Percentiles rank a stretch among this genome's conserved stretches.
These are phyloP conservation scores for Melinaea menophilus DNA, from an alignment of 2,888 invertebrate species.

Conservation along the genomic window DNA sequence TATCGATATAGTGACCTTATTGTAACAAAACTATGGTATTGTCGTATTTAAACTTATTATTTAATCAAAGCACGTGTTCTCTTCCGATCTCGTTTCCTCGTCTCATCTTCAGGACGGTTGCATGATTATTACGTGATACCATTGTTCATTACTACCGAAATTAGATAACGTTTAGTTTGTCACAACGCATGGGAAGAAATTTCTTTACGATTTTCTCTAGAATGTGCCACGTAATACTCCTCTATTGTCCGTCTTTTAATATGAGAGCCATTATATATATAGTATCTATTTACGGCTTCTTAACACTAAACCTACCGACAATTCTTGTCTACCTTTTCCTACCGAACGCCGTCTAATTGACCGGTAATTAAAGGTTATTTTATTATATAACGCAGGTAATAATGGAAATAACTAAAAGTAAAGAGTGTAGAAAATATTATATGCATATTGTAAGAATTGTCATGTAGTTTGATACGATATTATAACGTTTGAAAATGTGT, in stretches of 20 bases:
- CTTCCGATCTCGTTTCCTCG: not conserved
- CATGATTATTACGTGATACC: conserved; percentile 39
- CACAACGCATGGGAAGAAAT: conserved; percentile 58
- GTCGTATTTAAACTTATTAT: not conserved
- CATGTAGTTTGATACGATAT: no score
- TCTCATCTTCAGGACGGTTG: conserved; percentile 8
- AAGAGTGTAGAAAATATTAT: no score
- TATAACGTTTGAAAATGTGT: no score
- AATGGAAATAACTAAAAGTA: no score
- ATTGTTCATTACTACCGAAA: conserved; percentile 50
- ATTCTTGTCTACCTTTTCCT: no score
- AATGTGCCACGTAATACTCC: conserved; percentile 44
- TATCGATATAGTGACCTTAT: not conserved
- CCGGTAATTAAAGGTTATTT: no score
- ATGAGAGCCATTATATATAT: not conserved
- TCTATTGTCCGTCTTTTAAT: conserved; percentile 37
- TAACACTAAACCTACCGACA: not conserved
- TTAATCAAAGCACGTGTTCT: not conserved
- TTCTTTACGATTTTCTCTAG: conserved; percentile 59
- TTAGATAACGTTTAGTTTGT: conserved; percentile 62
- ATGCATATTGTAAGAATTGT: no score
- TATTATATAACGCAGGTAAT: no score
- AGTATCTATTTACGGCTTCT: not conserved
- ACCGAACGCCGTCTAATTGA: no score
- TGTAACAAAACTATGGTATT: not conserved